Conservation (phyloP, 1,140 invertebrate genomes). For the Brachionus sp. region DNA sequence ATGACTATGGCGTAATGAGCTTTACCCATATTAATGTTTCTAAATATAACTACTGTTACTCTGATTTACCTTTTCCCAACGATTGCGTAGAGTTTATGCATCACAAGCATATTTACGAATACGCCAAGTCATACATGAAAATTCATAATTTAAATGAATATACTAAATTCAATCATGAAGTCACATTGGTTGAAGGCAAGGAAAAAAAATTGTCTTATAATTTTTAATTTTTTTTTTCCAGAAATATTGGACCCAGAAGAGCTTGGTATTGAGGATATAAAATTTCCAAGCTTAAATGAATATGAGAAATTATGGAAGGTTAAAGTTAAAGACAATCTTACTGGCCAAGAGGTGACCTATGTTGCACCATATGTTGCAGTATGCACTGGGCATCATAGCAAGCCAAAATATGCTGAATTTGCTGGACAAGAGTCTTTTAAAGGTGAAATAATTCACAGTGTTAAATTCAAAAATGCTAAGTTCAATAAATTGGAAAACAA, state of each 20-base stretch:
- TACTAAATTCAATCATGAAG: constrained; percentile 33
- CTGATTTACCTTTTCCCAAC: constrained; percentile 55
- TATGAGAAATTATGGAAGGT: constrained; percentile 30
- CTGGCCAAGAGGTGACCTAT: constrained; percentile 46
- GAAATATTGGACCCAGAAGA: neutral
- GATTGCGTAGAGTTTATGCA: constrained; percentile 47
- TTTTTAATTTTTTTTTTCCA: neutral
- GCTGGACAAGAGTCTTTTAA: constrained; percentile 53
- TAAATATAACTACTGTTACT: constrained; percentile 58
- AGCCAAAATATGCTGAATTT: constrained; percentile 51
- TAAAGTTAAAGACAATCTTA: neutral
- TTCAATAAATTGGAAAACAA: constrained; percentile 52
- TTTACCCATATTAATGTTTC: constrained; percentile 59
- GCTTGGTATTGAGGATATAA: neutral
- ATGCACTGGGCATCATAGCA: constrained; percentile 56
- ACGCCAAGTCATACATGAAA: constrained; percentile 41
- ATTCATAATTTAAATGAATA: neutral
- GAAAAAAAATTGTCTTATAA: neutral
- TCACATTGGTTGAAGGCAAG: constrained; percentile 21
- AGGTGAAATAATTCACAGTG: constrained; percentile 56
- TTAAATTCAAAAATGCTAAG: constrained; percentile 54
- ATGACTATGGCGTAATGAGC: constrained; percentile 57
- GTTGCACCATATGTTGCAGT: constrained; percentile 51
- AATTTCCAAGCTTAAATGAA: neutral
- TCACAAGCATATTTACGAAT: constrained; percentile 30